These are phyloP conservation scores for Paedocypris sp. DNA, from an alignment of 2,113 vertebrate species.

Conservation along the genomic window DNA sequence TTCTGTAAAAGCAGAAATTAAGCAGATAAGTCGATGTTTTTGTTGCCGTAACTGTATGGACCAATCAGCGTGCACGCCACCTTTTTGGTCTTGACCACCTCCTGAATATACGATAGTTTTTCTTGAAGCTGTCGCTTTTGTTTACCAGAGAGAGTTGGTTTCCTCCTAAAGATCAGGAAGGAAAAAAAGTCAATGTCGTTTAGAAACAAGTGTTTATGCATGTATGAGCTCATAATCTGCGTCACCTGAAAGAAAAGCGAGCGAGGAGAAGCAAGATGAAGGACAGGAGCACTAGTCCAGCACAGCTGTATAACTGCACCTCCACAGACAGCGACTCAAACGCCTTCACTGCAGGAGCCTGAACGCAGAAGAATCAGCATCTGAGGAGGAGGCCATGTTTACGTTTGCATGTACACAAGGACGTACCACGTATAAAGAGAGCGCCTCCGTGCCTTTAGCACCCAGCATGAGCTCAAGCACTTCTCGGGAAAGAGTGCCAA, in stretches of 20 bases:
- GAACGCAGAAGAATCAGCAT: neutral
- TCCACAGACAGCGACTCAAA: slow-evolving; percentile 52
- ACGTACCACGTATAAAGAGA: slow-evolving; percentile 60
- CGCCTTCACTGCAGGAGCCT: slow-evolving; percentile 50
- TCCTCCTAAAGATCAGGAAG: slow-evolving; percentile 47
- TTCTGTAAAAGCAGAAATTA: slow-evolving; percentile 46
- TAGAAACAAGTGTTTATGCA: neutral
- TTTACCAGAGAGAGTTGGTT: slow-evolving; percentile 58
- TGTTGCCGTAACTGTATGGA: neutral
- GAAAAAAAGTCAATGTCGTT: neutral
- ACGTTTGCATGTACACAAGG: neutral
- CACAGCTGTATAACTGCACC: slow-evolving; percentile 52
- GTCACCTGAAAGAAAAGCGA: slow-evolving; percentile 59
- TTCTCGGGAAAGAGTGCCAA: slow-evolving; percentile 53
- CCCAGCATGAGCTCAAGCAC: slow-evolving; percentile 54
- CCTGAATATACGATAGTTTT: slow-evolving; percentile 61
- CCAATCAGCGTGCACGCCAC: slow-evolving; percentile 36
- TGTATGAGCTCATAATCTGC: neutral
- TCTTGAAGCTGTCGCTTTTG: slow-evolving; percentile 66
- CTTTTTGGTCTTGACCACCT: slow-evolving; percentile 67
- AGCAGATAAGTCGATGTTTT: neutral
- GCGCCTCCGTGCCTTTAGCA: slow-evolving; percentile 39
- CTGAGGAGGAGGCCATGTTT: neutral
- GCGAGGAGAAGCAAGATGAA: slow-evolving; percentile 61
- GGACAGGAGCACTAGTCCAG: slow-evolving; percentile 55